Base-by-base conservation (phyloP, 1,140 invertebrate species). In the Leptopilina clavipes region DNA sequence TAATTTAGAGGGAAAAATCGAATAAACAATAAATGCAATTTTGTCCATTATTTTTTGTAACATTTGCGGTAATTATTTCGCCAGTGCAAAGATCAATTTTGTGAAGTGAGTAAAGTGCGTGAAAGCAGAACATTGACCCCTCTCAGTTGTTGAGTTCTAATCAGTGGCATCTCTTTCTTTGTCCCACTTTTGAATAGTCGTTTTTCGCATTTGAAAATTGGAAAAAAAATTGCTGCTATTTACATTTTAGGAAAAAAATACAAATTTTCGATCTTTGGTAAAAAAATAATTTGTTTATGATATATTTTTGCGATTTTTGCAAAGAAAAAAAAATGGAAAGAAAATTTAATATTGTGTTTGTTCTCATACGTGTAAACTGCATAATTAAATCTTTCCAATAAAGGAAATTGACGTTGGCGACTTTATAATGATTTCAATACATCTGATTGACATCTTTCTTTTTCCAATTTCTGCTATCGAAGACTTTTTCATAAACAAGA, bases 121-220 rank as follows among this genome's bases (percentile, higher is more conserved):
- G 73, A 22, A 54, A 75, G 74, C 56, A 76, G 78, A 37, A 52
- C 72, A 72, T 72, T 74, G 78, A 76, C 71, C 78, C 72, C 22
- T 3, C 2, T 12, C 44, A 72, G 19, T 52, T 76, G 74, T 76
- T 72, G 71, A 31, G 72, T 74, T 65, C 71, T 79, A 79, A 79
- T 79, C 78, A 45, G 72, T 72, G 71, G 65, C 48, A 70, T 31
- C 70, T 78, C 72, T 75, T 59, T 78, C 44, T 73, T 72, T 70
- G 37, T 65, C 19, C 56, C 70, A 74, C 70, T 74, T 73, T 76
- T 43, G 70, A 65, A 52, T 43, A n/a, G 25, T 70, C 71, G 70
- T 76, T 75, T 75, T 75, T 31, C n/a, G n/a, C n/a, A n/a, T n/a
- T n/a, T n/a, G n/a, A n/a, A n/a, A n/a, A n/a, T n/a, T n/a, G n/a